phyloP scores from a whole-genome alignment of 2,888 invertebrate genomes.

The Lysandra bellargus region DNA sequence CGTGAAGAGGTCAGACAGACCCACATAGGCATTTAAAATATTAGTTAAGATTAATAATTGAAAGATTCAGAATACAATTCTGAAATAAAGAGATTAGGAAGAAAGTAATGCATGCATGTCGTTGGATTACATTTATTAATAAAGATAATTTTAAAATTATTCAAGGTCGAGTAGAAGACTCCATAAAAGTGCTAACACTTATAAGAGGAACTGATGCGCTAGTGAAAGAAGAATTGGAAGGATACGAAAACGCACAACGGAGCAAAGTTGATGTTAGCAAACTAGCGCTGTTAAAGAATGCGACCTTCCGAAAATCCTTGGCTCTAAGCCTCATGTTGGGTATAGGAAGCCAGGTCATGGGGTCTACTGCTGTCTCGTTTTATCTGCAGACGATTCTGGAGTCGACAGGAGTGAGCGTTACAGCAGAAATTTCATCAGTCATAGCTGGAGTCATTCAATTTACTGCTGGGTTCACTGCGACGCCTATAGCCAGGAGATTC shows the following conservation, averaged over 20 bases:
- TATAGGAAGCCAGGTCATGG: slow-evolving; percentile 46
- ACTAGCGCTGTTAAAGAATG: slow-evolving; percentile 43
- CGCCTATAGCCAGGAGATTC: slow-evolving; percentile 49
- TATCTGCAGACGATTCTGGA: slow-evolving; percentile 58
- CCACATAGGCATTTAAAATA: not conserved
- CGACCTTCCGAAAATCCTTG: slow-evolving; percentile 44
- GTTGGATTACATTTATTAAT: not conserved
- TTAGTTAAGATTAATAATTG: no score
- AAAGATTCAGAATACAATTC: no score
- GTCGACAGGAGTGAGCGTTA: slow-evolving; percentile 52
- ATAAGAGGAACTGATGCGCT: slow-evolving; percentile 10
- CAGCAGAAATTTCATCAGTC: slow-evolving; percentile 52
- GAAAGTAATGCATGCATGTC: no score
- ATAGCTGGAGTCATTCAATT: slow-evolving; percentile 56
- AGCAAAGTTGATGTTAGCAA: slow-evolving; percentile 35
- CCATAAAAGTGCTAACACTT: slow-evolving; percentile 5
- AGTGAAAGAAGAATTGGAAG: slow-evolving; percentile 55
- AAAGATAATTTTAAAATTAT: not conserved
- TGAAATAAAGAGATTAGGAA: no score
- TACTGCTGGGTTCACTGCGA: slow-evolving; percentile 50
- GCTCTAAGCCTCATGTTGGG: slow-evolving; percentile 42
- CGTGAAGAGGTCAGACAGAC: no score
- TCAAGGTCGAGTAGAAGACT: slow-evolving; percentile 27
- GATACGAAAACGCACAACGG: slow-evolving; percentile 44
- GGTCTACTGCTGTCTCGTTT: slow-evolving; percentile 53